A percentile compares a stretch with the other conserved stretches of the same genome.
Evolutionary conservation across 2,113 vertebrate species (phyloP).

Genomic region (Pionites leucogaster): DNA sequence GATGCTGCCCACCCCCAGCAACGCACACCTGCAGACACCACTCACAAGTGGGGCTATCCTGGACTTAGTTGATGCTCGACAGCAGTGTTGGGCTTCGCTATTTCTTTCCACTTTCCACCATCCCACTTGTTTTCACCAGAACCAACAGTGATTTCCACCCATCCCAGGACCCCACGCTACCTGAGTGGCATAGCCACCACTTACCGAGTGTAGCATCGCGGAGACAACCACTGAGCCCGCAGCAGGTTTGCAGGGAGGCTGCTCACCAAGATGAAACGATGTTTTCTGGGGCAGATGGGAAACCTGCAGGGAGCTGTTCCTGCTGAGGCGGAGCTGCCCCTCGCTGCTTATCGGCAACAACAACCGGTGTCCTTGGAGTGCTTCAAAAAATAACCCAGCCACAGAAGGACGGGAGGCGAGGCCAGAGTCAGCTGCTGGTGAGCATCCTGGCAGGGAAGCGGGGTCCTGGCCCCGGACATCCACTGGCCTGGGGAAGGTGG

Average conservation of each 20-base stretch:
- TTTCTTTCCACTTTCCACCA: neutral
- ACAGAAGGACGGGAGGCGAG: neutral
- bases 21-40: neutral
- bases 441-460: neutral
- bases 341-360: neutral
- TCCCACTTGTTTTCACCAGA: neutral
- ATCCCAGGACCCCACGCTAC: fast-evolving
- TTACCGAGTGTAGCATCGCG: neutral
- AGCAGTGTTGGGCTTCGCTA: neutral
- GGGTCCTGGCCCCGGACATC: neutral
- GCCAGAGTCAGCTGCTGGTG: neutral
- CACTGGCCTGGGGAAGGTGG: neutral
- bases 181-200: neutral
- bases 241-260: neutral
- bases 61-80: fast-evolving
- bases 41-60: neutral
- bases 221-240: fast-evolving
- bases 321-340: constrained; percentile 42
- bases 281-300: neutral
- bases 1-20: neutral
- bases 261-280: neutral
- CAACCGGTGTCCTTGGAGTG: constrained; percentile 28
- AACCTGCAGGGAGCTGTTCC: neutral
- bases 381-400: neutral
- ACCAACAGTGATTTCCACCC: neutral